phyloP scores from a whole-genome alignment of 2,797 vertebrate genomes.

The Champsocephalus gunnari region DNA sequence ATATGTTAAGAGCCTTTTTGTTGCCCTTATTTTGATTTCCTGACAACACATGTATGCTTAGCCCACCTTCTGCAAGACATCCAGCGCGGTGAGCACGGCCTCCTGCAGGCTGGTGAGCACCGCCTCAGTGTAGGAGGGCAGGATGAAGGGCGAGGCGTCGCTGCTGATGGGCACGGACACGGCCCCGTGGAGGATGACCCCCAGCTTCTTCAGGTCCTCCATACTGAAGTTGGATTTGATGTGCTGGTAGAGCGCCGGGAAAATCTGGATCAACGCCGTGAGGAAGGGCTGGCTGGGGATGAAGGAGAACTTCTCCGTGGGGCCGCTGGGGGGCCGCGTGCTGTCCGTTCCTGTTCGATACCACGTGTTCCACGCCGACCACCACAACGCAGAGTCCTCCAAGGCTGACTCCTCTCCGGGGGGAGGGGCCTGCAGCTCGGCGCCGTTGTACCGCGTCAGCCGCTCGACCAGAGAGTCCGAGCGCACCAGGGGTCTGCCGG shows the following conservation, averaged over 20 bases:
- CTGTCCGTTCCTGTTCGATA: constrained; percentile 96
- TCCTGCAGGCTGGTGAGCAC: constrained; percentile 98
- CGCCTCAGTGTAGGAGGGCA: constrained; percentile 97
- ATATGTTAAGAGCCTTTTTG: not conserved
- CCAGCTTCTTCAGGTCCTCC: constrained; percentile 96
- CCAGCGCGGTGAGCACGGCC: constrained; percentile 94
- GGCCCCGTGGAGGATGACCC: constrained; percentile 94
- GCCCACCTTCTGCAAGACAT: constrained; percentile 97
- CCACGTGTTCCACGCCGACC: constrained; percentile 99
- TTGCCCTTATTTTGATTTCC: not conserved
- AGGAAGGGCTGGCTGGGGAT: constrained; percentile 99
- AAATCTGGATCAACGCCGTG: constrained; percentile 97
- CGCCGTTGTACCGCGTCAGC: constrained; percentile 87
- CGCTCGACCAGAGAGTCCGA: constrained; percentile 95
- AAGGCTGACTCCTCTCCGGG: constrained; percentile 89
- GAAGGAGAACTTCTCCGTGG: constrained; percentile 91
- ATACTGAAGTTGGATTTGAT: constrained; percentile 97
- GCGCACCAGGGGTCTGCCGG: constrained; percentile 91
- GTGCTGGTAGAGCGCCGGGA: constrained; percentile 98
- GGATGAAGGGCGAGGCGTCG: constrained; percentile 98
- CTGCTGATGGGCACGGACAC: constrained; percentile 99
- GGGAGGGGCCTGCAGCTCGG: constrained; percentile 82
- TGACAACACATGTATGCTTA: not conserved
- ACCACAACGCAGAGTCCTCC: constrained; percentile 96
- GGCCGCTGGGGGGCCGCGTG: constrained; percentile 89